phyloP scores from a whole-genome alignment of 2,888 invertebrate species.

The Gastrophysa polygoni region DNA sequence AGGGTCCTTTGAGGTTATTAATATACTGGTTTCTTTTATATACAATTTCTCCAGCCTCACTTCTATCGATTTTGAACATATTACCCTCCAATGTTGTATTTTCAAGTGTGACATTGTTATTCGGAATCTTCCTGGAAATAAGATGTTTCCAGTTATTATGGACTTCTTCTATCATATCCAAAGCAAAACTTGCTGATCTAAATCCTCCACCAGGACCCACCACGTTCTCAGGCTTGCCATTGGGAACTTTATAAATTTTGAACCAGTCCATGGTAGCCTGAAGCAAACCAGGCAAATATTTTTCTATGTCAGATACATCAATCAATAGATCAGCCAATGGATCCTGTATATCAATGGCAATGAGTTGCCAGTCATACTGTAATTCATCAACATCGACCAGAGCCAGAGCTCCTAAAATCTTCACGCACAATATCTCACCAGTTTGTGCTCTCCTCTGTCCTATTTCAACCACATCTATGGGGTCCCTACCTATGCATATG shows the following conservation, averaged over 20 bases:
- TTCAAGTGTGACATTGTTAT: conserved; percentile 60
- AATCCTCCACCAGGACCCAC: conserved; percentile 97
- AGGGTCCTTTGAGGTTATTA: no score
- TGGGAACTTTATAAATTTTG: conserved; percentile 97
- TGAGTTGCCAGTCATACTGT: conserved; percentile 99
- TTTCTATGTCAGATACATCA: conserved; percentile 89
- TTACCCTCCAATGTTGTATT: conserved; percentile 72
- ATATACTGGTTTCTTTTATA: no score
- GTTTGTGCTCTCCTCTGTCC: conserved; percentile 77
- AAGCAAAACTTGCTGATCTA: conserved; percentile 83
- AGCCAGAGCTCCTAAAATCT: conserved; percentile 90
- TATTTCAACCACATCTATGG: conserved; percentile 97
- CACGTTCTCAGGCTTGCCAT: conserved; percentile 93
- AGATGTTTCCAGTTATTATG: conserved; percentile 59
- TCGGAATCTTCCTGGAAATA: conserved; percentile 55
- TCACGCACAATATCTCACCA: conserved; percentile 85
- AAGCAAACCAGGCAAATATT: conserved; percentile 88
- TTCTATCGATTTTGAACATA: conserved; percentile 63
- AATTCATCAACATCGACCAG: conserved; percentile 85
- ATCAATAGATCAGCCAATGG: conserved; percentile 82
- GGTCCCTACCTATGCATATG: conserved; percentile 95
- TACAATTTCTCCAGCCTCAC: no score
- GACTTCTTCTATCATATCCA: conserved; percentile 78
- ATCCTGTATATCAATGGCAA: conserved; percentile 94
- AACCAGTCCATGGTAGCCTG: conserved; percentile 99